phyloP scores from a whole-genome alignment of 2,888 invertebrate genomes.

The Harpagoxenus sublaevis region DNA sequence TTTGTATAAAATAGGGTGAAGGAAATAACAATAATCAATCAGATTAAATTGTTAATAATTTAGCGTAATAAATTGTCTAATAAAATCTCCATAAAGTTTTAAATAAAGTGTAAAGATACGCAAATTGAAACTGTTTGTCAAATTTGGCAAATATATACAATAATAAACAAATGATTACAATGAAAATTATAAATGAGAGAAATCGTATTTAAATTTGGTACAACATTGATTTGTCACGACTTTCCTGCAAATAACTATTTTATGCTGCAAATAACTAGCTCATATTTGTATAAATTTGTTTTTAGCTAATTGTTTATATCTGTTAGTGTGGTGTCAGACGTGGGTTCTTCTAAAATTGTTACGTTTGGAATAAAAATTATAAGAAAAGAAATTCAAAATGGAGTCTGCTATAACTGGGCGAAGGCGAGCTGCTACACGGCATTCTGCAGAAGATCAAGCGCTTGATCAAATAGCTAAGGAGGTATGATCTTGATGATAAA shows the following conservation, averaged over 20 bases:
- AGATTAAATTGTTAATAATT: not conserved
- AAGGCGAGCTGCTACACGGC: constrained; percentile 94
- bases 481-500: constrained; percentile 88
- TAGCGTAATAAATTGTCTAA: not conserved
- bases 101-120: not conserved
- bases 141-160: not conserved
- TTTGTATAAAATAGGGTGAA: not conserved
- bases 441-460: constrained; percentile 98
- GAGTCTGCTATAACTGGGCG: constrained; percentile 88
- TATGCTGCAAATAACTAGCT: not conserved
- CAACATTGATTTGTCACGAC: not conserved
- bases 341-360: constrained; percentile 59
- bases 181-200: not conserved
- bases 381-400: constrained; percentile 74
- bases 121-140: not conserved
- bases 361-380: constrained; percentile 45
- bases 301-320: constrained; percentile 62
- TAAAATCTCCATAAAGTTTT: not conserved
- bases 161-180: not conserved
- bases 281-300: constrained; percentile 34
- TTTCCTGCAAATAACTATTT: not conserved
- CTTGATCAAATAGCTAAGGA: constrained; percentile 98
- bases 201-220: not conserved
- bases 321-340: constrained; percentile 68
- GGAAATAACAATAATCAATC: not conserved